Evolutionary conservation across 1,140 invertebrate genomes (phyloP).

Genomic region (Atopsyche davidsoni): DNA sequence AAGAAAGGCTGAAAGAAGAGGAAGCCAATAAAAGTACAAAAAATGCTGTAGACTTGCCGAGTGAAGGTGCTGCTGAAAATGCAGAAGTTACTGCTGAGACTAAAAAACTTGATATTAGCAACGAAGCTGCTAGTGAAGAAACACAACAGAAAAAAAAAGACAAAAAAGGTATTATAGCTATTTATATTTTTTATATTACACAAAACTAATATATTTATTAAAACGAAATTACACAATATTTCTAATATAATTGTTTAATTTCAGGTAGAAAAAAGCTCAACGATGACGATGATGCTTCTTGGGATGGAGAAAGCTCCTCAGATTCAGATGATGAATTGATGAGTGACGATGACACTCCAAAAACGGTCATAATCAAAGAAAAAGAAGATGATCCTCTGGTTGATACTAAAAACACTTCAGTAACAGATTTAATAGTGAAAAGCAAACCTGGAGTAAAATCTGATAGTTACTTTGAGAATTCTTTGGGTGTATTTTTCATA

Average conservation of each 20-base stretch:
- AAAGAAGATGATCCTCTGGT: conserved; percentile 46
- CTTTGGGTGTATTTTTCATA: conserved; percentile 86
- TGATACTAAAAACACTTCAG: conserved; percentile 44
- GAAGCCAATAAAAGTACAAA: conserved; percentile 36
- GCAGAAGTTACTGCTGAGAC: conserved; percentile 36
- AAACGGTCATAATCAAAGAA: conserved; percentile 51
- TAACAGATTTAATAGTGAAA: conserved; percentile 38
- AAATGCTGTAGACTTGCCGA: no score
- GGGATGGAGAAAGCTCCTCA: conserved; percentile 44
- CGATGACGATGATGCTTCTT: conserved; percentile 42
- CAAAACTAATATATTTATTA: no score
- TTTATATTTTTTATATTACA: no score
- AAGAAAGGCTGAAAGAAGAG: conserved; percentile 36
- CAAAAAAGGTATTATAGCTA: conserved; percentile 32
- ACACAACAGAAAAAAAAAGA: conserved; percentile 34
- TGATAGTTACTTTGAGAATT: conserved; percentile 73
- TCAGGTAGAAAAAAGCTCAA: conserved; percentile 27
- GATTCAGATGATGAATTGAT: conserved; percentile 49
- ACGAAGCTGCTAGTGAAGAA: conserved; percentile 7
- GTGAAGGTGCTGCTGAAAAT: conserved; percentile 36
- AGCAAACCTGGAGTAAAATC: conserved; percentile 37
- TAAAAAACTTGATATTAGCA: conserved; percentile 35
- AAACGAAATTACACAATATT: no score
- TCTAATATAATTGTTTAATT: no score
- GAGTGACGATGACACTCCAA: conserved; percentile 43